These are phyloP conservation scores for Drosophila atripex DNA, from an alignment of 2,888 invertebrate genomes.

Conservation along the genomic window DNA sequence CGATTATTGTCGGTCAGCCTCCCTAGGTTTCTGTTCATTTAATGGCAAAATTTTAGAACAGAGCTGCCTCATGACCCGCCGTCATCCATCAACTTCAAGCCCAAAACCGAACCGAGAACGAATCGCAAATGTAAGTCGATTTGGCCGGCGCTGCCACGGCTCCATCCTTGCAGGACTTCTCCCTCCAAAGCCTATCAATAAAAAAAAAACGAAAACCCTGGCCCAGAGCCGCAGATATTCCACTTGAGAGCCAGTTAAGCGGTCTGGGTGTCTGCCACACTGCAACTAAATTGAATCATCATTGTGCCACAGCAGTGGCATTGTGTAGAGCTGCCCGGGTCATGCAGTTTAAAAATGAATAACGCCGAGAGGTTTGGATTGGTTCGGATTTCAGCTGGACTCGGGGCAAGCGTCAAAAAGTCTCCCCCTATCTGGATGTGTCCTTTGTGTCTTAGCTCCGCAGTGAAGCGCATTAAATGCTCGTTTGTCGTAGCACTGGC, in stretches of 20 bases:
- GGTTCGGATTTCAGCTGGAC: slow-evolving; percentile 11
- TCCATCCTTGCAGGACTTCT: not conserved
- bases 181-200: slow-evolving; percentile 66
- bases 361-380: slow-evolving; percentile 39
- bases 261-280: slow-evolving; percentile 46
- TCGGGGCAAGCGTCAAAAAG: not conserved
- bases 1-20: not conserved
- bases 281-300: slow-evolving; percentile 71
- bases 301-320: slow-evolving; percentile 18
- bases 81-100: slow-evolving; percentile 63
- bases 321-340: slow-evolving; percentile 28
- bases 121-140: slow-evolving; percentile 44
- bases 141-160: slow-evolving; percentile 15
- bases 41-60: not conserved
- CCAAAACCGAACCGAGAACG: slow-evolving; percentile 36
- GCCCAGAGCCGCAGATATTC: slow-evolving; percentile 62
- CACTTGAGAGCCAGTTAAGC: slow-evolving; percentile 63
- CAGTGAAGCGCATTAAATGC: slow-evolving; percentile 63
- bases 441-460: slow-evolving; percentile 12
- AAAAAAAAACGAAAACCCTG: slow-evolving; percentile 58
- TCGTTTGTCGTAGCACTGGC: slow-evolving; percentile 61
- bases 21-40: not conserved
- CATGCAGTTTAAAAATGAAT: slow-evolving; percentile 65
- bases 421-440: slow-evolving; percentile 4
- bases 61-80: slow-evolving; percentile 9